These are phyloP conservation scores for Morone chrysops DNA, from an alignment of 2,113 vertebrate species.

Conservation along the genomic window DNA sequence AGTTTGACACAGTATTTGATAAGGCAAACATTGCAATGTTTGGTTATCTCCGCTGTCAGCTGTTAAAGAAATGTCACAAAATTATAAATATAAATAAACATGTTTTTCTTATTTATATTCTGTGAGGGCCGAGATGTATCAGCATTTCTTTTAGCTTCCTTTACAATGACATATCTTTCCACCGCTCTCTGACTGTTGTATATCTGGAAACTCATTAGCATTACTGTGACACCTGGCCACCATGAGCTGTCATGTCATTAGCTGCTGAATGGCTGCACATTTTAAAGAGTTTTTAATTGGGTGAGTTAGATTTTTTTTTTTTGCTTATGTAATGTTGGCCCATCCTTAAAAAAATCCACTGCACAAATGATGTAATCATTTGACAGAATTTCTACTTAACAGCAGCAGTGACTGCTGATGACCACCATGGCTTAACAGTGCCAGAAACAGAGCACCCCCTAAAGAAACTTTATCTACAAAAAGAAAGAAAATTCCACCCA, in stretches of 20 bases:
- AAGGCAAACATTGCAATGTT: conserved; percentile 3
- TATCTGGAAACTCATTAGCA: neutral
- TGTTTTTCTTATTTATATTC: neutral
- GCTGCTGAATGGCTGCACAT: neutral
- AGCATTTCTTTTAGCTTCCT: neutral
- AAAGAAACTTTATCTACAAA: neutral
- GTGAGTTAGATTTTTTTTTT: neutral
- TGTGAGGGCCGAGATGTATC: neutral
- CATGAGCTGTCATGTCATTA: neutral
- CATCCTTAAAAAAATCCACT: neutral
- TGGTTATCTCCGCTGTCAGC: neutral
- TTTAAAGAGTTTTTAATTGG: neutral
- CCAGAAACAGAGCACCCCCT: neutral
- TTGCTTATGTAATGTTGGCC: neutral
- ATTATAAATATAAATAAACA: neutral
- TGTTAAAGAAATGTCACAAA: conserved; percentile 5
- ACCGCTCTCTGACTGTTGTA: neutral
- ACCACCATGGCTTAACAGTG: too few species aligned
- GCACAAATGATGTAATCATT: neutral
- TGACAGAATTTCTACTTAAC: neutral
- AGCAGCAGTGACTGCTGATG: neutral
- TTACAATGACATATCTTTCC: neutral
- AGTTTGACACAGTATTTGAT: conserved; percentile 1
- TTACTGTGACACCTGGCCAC: neutral
- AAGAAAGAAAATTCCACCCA: too few species aligned